Evolutionary conservation across 2,113 vertebrate genomes (phyloP).

Genomic region (Agapornis roseicollis): DNA sequence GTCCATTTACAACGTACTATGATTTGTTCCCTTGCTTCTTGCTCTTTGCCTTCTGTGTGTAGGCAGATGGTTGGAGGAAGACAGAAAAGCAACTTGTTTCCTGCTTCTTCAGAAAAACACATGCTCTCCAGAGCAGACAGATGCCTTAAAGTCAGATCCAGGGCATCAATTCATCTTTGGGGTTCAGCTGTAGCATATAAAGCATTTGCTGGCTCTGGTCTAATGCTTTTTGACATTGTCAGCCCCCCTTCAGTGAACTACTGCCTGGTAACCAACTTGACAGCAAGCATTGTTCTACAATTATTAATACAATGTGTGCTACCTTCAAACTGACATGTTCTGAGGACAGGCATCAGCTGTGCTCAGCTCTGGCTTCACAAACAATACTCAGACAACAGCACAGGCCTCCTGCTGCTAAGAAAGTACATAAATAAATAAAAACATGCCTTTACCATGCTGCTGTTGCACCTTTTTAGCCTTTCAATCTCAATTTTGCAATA

Average conservation of each 20-base stretch:
- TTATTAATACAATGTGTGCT: background rate
- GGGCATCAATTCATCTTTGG: constrained; percentile 29
- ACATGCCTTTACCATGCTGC: background rate
- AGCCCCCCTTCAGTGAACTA: constrained; percentile 26
- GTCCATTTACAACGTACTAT: background rate
- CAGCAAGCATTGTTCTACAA: constrained; percentile 60
- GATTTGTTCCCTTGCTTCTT: background rate
- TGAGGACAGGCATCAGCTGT: constrained; percentile 45
- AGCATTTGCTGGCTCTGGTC: constrained; percentile 32
- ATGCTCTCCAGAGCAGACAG: background rate
- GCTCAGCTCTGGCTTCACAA: background rate
- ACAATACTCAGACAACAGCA: background rate
- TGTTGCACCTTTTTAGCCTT: background rate
- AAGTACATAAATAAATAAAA: constrained; percentile 13
- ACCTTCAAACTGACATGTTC: constrained; percentile 21
- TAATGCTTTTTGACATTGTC: constrained; percentile 59
- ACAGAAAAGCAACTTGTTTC: constrained; percentile 5
- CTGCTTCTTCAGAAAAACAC: background rate
- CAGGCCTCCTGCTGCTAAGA: background rate
- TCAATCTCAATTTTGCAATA: background rate
- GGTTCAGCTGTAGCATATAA: constrained; percentile 37
- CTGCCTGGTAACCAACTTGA: constrained; percentile 57
- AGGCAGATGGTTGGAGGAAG: background rate
- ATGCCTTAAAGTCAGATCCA: constrained; percentile 51
- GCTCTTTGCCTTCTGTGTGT: accelerated